Conservation (phyloP, 2,797 vertebrate genomes). For the Cichlasoma orientale region DNA sequence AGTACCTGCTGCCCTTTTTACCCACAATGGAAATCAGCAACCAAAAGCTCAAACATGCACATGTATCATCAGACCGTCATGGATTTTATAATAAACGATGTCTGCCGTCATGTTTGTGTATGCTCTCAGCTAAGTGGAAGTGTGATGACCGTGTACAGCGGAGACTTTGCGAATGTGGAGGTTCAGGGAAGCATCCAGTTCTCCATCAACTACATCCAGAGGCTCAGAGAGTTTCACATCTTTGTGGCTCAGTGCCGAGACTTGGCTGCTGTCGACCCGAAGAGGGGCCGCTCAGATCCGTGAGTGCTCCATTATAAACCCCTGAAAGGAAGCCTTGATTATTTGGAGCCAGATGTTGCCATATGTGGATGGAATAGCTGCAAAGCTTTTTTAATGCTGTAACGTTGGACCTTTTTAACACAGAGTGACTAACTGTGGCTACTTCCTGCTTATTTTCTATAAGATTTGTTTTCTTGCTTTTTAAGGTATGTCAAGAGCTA, state of each 20-base stretch:
- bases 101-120: background rate
- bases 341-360: background rate
- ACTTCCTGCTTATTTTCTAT: background rate
- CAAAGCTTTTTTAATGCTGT: too few species aligned
- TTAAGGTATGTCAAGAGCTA: conserved; percentile 95
- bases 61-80: background rate
- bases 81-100: background rate
- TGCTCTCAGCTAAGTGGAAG: conserved; percentile 89
- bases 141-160: conserved; percentile 91
- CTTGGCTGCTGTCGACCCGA: conserved; percentile 89
- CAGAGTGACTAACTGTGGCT: background rate
- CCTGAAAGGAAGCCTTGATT: background rate
- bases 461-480: background rate
- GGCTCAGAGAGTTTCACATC: conserved; percentile 90
- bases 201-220: conserved; percentile 91
- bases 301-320: conserved; percentile 75
- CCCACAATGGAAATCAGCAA: background rate
- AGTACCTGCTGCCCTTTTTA: background rate
- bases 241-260: conserved; percentile 91
- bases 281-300: conserved; percentile 93
- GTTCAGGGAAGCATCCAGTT: conserved; percentile 94
- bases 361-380: too few species aligned
- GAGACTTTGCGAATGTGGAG: conserved; percentile 89
- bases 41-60: background rate
- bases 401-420: too few species aligned